A percentile compares a stretch with the other conserved stretches of the same genome.
Conservation (phyloP, 1,140 invertebrate species). For the Drosophila watanabei region DNA sequence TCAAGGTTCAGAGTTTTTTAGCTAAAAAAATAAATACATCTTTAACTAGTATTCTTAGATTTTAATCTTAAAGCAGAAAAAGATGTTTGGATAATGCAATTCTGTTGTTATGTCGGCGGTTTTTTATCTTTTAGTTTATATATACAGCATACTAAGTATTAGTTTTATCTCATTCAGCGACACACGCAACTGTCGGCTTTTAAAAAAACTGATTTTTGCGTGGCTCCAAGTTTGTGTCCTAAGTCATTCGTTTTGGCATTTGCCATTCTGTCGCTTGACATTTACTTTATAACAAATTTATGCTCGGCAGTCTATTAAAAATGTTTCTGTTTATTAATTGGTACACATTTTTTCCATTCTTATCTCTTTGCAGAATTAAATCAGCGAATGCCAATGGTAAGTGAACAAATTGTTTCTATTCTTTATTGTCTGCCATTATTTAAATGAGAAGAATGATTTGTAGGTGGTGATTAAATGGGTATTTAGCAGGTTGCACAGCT, state of each 20-base stretch:
- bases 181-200: slow-evolving; percentile 31
- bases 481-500: slow-evolving; percentile 24
- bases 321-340: slow-evolving; percentile 72
- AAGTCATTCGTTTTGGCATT: slow-evolving; percentile 79
- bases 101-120: slow-evolving; percentile 3
- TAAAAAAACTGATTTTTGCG: slow-evolving; percentile 41
- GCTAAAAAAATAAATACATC: background rate
- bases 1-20: background rate
- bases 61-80: slow-evolving; percentile 9
- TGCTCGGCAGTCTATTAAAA: slow-evolving; percentile 48
- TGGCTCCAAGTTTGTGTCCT: slow-evolving; percentile 66
- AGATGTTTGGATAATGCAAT: slow-evolving; percentile 35
- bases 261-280: slow-evolving; percentile 69
- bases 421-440: slow-evolving; percentile 31
- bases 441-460: slow-evolving; percentile 24
- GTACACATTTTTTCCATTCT: slow-evolving; percentile 54
- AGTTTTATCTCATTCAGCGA: slow-evolving; percentile 5
- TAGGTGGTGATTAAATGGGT: slow-evolving; percentile 30
- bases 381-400: slow-evolving; percentile 85
- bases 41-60: background rate
- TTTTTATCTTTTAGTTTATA: slow-evolving; percentile 17
- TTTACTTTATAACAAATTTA: slow-evolving; percentile 65
- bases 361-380: slow-evolving; percentile 84
- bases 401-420: slow-evolving; percentile 49
- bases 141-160: slow-evolving; percentile 6